Evolutionary conservation across 2,113 vertebrate species (phyloP).

Genomic region (Coreoperca whiteheadi): DNA sequence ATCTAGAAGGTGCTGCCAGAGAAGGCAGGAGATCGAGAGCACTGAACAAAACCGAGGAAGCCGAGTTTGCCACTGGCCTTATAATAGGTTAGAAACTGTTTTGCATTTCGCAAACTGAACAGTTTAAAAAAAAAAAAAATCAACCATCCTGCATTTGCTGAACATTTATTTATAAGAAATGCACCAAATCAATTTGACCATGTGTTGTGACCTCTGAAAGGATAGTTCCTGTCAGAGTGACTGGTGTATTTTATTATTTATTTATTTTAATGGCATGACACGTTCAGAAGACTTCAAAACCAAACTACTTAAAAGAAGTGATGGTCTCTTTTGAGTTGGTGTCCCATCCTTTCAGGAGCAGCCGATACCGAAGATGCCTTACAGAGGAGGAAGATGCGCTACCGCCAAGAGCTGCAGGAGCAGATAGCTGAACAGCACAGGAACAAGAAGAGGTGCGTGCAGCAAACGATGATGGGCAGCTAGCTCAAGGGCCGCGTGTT

Average conservation of each 20-base stretch:
- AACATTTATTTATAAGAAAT: not conserved
- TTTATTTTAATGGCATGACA: not conserved
- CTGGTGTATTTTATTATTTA: too few species aligned
- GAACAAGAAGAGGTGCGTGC: slow-evolving; percentile 90
- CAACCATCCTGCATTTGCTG: not conserved
- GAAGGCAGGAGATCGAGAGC: slow-evolving; percentile 67
- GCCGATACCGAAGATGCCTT: slow-evolving; percentile 78
- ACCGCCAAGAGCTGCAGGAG: slow-evolving; percentile 90
- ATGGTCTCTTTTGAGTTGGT: not conserved
- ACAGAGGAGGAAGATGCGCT: slow-evolving; percentile 89
- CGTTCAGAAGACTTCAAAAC: not conserved
- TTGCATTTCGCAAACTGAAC: not conserved
- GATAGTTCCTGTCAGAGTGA: not conserved
- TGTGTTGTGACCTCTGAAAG: not conserved
- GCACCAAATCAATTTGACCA: not conserved
- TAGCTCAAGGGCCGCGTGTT: not conserved
- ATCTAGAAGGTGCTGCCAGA: slow-evolving; percentile 7
- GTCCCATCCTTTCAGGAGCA: slow-evolving; percentile 74
- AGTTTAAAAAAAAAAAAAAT: not conserved
- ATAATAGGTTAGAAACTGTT: slow-evolving; percentile 84
- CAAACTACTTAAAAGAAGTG: not conserved
- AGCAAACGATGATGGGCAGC: not conserved
- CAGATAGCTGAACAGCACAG: slow-evolving; percentile 93
- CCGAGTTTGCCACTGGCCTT: slow-evolving; percentile 85
- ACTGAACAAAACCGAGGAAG: slow-evolving; percentile 58